Evolutionary conservation across 2,113 vertebrate genomes (phyloP).

Genomic region (Anas platyrhynchos): DNA sequence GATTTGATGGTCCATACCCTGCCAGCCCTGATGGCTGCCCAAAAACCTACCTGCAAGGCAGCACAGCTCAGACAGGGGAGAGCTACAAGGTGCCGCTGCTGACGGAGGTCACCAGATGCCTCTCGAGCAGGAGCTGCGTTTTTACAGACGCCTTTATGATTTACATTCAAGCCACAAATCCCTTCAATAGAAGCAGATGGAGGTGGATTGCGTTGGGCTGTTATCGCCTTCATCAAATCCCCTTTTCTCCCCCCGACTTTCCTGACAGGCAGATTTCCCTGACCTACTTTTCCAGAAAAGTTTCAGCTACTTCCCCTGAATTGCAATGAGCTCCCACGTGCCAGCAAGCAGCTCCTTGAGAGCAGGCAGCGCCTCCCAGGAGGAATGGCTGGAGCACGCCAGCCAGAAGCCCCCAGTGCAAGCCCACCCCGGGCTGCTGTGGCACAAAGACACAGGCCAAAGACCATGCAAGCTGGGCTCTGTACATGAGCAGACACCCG

Average conservation of each 20-base stretch:
- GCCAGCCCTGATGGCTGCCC: not conserved
- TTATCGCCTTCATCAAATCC: not conserved
- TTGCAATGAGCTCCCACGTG: constrained; percentile 16
- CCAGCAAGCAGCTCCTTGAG: not conserved
- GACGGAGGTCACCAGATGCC: not conserved
- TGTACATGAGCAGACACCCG: not conserved
- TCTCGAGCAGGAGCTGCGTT: not conserved
- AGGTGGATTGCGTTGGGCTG: not conserved
- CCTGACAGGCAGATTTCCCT: not conserved
- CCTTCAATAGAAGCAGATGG: not conserved
- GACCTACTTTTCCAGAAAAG: constrained; percentile 37
- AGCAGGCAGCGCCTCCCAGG: not conserved
- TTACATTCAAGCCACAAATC: not conserved
- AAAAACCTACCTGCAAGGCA: not conserved
- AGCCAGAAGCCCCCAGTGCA: not conserved
- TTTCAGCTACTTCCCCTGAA: constrained; percentile 20
- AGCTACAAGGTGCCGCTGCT: no score
- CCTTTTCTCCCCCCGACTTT: not conserved
- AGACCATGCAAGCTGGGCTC: not conserved
- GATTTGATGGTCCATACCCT: not conserved
- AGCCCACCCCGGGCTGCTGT: not conserved
- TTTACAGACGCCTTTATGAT: not conserved
- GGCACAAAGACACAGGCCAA: not conserved
- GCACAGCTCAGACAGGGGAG: not conserved
- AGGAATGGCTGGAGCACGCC: not conserved